Evolutionary conservation across 2,797 vertebrate species (phyloP).

Genomic region (Falco berigora): DNA sequence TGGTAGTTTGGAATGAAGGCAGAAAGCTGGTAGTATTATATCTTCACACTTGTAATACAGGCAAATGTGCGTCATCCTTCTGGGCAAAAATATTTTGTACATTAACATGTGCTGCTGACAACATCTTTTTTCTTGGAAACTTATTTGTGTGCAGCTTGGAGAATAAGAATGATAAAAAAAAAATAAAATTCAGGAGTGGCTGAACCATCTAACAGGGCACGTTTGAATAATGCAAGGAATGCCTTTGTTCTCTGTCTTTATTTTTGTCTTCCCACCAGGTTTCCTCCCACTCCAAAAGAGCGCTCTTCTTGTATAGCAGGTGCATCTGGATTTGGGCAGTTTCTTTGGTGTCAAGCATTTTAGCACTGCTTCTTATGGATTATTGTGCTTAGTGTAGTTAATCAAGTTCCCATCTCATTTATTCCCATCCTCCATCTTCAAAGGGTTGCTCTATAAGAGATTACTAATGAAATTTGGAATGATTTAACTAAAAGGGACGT

Average conservation of each 20-base stretch:
- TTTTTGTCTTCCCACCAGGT: conserved; percentile 6
- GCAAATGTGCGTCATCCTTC: background rate
- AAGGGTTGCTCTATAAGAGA: background rate
- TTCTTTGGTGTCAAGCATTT: background rate
- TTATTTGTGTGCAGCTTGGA: background rate
- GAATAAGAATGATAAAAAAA: background rate
- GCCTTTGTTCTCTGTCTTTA: background rate
- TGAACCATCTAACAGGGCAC: background rate
- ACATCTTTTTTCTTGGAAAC: background rate
- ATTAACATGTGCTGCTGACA: background rate
- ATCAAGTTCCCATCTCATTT: background rate
- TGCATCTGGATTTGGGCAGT: conserved; percentile 4
- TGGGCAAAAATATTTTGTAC: background rate
- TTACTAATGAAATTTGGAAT: conserved; percentile 7
- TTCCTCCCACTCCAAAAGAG: background rate
- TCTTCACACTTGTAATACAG: conserved; percentile 11
- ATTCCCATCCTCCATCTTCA: background rate
- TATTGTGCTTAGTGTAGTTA: background rate
- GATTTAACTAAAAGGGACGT: background rate
- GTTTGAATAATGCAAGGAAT: background rate
- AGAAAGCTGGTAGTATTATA: conserved; percentile 28
- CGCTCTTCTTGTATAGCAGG: background rate
- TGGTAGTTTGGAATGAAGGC: conserved; percentile 8
- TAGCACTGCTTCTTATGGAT: background rate
- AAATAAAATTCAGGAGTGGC: background rate